phyloP scores from a whole-genome alignment of 2,113 vertebrate species.

The Myxocyprinus asiaticus region DNA sequence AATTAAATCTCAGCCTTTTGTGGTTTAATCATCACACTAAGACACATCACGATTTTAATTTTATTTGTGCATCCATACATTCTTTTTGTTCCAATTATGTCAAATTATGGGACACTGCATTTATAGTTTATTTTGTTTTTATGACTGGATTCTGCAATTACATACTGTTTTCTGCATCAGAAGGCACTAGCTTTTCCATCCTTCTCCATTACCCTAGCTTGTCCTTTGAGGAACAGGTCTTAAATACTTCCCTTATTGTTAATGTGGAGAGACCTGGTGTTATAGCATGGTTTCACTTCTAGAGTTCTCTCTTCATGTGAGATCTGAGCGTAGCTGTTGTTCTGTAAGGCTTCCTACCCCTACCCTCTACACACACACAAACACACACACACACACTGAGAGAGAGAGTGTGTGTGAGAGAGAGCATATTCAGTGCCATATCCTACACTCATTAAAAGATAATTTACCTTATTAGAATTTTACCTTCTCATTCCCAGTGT shows the following conservation, averaged over 20 bases:
- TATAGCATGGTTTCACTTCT: slow-evolving; percentile 41
- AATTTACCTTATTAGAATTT: slow-evolving; percentile 56
- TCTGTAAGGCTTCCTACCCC: slow-evolving; percentile 14
- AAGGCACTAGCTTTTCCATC: background rate
- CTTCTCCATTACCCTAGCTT: slow-evolving; percentile 29
- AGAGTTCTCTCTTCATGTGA: slow-evolving; percentile 35
- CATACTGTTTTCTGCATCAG: background rate
- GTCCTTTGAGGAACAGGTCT: slow-evolving; percentile 33
- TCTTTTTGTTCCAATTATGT: too few relatives aligned
- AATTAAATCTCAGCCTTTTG: too few relatives aligned
- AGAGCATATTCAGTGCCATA: slow-evolving; percentile 16
- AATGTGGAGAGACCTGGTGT: slow-evolving; percentile 36
- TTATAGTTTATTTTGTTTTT: too few relatives aligned
- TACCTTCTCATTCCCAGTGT: background rate
- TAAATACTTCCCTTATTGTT: slow-evolving; percentile 49
- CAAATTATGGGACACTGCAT: too few relatives aligned
- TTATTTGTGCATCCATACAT: too few relatives aligned
- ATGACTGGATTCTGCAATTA: background rate
- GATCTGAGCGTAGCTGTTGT: slow-evolving; percentile 30
- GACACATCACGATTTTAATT: too few relatives aligned
- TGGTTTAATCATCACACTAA: too few relatives aligned
- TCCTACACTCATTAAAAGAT: slow-evolving; percentile 57
- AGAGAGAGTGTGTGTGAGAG: background rate
- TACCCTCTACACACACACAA: background rate
- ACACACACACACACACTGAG: background rate